Percentiles rank a stretch among this genome's conserved stretches.
Evolutionary conservation across 2,113 vertebrate genomes (phyloP).

Genomic region (Eublepharis macularius): DNA sequence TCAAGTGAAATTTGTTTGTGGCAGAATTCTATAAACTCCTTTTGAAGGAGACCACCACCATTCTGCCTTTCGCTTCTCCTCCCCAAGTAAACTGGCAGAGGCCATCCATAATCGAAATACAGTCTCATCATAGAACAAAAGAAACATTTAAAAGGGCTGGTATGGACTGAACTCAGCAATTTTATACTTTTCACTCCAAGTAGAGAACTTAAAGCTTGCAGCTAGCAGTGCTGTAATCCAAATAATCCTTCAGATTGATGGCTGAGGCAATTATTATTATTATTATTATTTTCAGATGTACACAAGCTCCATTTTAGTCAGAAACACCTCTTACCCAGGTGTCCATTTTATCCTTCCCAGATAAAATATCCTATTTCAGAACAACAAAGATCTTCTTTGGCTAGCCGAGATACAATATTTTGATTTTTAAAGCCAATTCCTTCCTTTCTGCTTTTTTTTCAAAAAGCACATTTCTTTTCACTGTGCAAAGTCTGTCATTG

Average conservation of each 20-base stretch:
- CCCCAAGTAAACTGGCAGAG: neutral
- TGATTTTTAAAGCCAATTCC: neutral
- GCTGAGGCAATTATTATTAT: constrained; percentile 26
- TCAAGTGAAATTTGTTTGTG: neutral
- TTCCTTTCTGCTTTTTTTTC: neutral
- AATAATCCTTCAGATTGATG: neutral
- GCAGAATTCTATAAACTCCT: neutral
- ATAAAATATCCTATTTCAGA: neutral
- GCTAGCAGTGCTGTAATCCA: neutral
- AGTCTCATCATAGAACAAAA: neutral
- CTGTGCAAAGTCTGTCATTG: neutral
- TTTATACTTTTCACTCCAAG: constrained; percentile 39
- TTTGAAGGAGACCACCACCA: constrained; percentile 5
- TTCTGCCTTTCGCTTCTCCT: neutral
- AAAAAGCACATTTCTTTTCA: neutral
- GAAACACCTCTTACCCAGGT: constrained; percentile 17
- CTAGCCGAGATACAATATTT: neutral
- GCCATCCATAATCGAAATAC: constrained; percentile 18
- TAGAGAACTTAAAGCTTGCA: neutral
- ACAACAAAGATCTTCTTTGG: neutral
- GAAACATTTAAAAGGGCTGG: neutral
- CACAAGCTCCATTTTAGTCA: constrained; percentile 1
- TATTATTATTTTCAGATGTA: neutral
- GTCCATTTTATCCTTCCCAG: neutral
- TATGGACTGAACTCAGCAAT: constrained; percentile 13